Evolutionary conservation across 2,113 vertebrate species (phyloP), one percentile per base, ranked within the genome.

Genomic region (Nematolebias whitei): DNA sequence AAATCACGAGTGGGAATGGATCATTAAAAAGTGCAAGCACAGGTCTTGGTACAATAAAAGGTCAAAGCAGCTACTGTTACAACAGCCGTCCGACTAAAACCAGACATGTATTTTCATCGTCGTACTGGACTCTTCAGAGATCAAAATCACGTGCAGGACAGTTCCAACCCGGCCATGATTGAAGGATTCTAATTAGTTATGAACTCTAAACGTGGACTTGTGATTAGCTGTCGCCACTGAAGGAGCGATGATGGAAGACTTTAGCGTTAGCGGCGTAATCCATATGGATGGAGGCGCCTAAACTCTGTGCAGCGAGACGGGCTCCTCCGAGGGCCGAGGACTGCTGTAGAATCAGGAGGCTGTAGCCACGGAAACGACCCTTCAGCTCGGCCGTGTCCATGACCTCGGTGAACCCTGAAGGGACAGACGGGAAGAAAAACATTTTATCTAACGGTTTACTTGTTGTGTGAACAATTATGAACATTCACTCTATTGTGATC

Each of bases 271-370:
- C 50, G 0, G 35, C 22, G n/a, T 94, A 95, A 71, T 96, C 90
- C 81, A 98, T 76, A 10, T 84, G 86, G 23, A 98, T 74, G 0
- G 58, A 29, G 7, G 68, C 44, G 0, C 94, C 94, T 0, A 88
- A 59, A 22, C 59, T 87, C 50, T 65, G 67, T n/a, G 96, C 96
- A 0, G 94, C 96, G 0, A 98, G 84, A 47, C 91, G 89, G 2
- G 96, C 95, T 0, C 91, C 96, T 0, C 97, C 96, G 12, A 98
- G 82, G 0, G 95, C 96, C 0, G 96, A 95, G 0, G 95, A 95
- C 23, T 93, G 87, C 40, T 15, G 80, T 63, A 96, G 79, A 60
- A 60, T 90, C 78, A 98, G 76, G 50, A 98, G 92, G 74, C 93
- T 95, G 90, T 98, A 96, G n/a, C 87, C 76, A 24, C 54, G 83